Base-by-base conservation (phyloP, 2,113 vertebrate genomes). In the Cettia cetti region DNA sequence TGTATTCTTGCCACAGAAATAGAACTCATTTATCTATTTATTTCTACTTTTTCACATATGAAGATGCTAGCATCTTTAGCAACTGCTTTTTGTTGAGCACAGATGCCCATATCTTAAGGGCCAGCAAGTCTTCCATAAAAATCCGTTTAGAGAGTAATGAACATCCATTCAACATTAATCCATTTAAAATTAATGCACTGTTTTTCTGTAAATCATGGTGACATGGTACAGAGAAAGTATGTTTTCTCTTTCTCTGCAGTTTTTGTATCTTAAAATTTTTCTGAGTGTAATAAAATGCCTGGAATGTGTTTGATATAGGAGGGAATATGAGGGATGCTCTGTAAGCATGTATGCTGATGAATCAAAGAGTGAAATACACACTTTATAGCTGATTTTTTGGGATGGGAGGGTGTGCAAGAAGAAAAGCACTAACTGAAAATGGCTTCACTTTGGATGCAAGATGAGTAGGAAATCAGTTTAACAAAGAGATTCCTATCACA, bases 381-480 rank as follows among this genome's bases (percentile, higher is more conserved):
- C 17, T 63, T 72, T 70, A 60, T 13, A 61, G 75, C 28, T 56
- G 68, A 64, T 60, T 69, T 90, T 95, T 70, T 35, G 15, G 35
- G 40, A 10, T 71, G 52, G 15, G 12, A 10, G 4, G 0, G 0
- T 27, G 76, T 42, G n/a, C 15, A 6, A 3, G 37, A 40, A 57
- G n/a, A 49, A 28, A 17, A 61, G 17, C 35, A 68, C 6, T 66
- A 44, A n/a, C 70, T 49, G 61, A 44, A 95, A 94, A 93, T 33
- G 14, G 11, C 68, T 95, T 95, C 18, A 20, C 22, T 95, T 91
- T 79, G 70, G 50, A 94, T 94, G 76, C 57, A 40, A 78, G 79
- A 74, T 4, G 4, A 54, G 40, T 33, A 82, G 80, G 86, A 74
- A 87, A 91, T 80, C 54, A 87, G 27, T 71, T 96, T 74, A 94